Evolutionary conservation across 1,140 invertebrate genomes (phyloP).

Genomic region (Cyclina sinensis): DNA sequence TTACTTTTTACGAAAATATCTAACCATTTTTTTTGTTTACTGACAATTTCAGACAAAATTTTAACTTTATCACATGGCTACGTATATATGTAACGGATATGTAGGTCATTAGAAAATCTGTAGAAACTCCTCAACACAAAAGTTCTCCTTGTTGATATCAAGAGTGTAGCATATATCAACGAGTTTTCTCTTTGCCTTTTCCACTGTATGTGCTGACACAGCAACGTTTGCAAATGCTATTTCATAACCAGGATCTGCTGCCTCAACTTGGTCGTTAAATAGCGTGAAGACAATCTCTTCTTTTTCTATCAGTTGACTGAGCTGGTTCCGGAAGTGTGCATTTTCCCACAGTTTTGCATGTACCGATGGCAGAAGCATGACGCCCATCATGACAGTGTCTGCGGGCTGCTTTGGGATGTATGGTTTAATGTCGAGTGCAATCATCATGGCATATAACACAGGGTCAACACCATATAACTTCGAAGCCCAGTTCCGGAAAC

Average conservation of each 20-base stretch:
- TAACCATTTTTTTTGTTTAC: no score
- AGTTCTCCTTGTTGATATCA: conserved; percentile 50
- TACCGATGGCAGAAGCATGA: conserved; percentile 72
- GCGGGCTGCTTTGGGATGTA: neutral
- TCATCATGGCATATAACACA: conserved; percentile 67
- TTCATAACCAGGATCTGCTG: conserved; percentile 14
- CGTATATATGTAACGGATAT: no score
- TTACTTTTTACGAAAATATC: no score
- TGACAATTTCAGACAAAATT: no score
- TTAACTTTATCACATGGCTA: no score
- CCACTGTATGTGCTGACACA: conserved; percentile 32
- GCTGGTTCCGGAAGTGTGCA: neutral
- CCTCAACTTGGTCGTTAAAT: neutral
- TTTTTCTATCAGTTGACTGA: conserved; percentile 61
- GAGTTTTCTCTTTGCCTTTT: conserved; percentile 58
- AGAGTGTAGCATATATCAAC: conserved; percentile 63
- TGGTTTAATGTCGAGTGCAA: conserved; percentile 69
- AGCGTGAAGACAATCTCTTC: conserved; percentile 12
- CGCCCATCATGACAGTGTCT: conserved; percentile 60
- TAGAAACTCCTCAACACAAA: conserved; percentile 60
- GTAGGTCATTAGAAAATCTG: conserved; percentile 32
- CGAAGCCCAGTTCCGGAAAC: conserved; percentile 73
- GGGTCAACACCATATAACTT: conserved; percentile 70
- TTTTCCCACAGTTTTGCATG: conserved; percentile 53
- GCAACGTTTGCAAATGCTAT: conserved; percentile 72